These are phyloP conservation scores for Leptopilina drosophilae DNA, from an alignment of 2,888 invertebrate genomes.

Conservation along the genomic window DNA sequence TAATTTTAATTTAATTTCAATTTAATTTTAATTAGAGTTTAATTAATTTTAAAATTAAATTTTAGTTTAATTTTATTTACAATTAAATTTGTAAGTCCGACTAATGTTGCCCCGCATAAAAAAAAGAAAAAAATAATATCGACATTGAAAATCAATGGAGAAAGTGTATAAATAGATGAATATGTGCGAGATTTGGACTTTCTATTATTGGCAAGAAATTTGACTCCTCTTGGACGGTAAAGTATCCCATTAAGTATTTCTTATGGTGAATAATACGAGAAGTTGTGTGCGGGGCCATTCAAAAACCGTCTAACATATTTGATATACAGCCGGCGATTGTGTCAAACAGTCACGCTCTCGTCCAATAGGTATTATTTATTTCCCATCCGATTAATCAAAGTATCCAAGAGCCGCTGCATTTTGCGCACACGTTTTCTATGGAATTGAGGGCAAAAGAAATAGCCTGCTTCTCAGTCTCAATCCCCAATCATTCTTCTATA, in stretches of 20 bases:
- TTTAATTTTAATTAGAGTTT: too few species aligned
- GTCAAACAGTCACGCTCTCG: constrained; percentile 35
- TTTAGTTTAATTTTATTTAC: too few species aligned
- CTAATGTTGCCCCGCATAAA: too few species aligned
- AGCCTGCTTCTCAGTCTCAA: not conserved
- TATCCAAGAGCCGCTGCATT: constrained; percentile 31
- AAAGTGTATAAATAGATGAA: not conserved
- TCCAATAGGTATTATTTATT: constrained; percentile 38
- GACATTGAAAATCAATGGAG: not conserved
- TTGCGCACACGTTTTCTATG: constrained; percentile 40
- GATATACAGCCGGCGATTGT: constrained; percentile 32
- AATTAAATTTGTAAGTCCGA: too few species aligned
- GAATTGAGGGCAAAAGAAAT: constrained; percentile 36
- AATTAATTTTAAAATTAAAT: too few species aligned
- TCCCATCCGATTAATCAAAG: constrained; percentile 20
- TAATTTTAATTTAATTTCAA: too few species aligned
- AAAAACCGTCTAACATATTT: constrained; percentile 17
- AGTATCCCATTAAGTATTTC: not conserved
- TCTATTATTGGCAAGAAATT: constrained; percentile 12
- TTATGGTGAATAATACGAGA: constrained; percentile 1
- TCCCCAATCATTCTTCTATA: not conserved
- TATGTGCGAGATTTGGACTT: not conserved
- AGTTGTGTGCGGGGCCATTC: constrained; percentile 12
- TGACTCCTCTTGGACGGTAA: constrained; percentile 19
- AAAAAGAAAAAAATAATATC: too few species aligned